Percentiles rank a stretch among this genome's conserved stretches.
Conservation (phyloP, 2,888 invertebrate species). For the Hemistola chrysoprasaria region DNA sequence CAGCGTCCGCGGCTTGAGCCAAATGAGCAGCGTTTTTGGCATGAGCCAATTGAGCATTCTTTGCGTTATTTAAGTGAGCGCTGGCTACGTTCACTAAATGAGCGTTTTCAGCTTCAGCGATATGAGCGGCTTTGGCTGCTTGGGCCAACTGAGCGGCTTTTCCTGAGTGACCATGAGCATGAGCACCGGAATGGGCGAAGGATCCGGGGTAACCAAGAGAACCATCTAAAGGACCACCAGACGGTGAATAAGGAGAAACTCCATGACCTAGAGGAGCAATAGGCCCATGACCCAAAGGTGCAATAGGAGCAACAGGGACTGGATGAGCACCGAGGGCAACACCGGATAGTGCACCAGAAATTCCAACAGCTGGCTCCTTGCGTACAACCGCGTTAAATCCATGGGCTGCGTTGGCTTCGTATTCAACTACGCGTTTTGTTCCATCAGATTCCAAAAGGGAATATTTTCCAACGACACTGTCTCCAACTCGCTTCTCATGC, state of each 20-base stretch:
- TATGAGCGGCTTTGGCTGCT: slow-evolving; percentile 22
- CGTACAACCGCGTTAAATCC: slow-evolving; percentile 62
- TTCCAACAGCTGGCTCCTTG: slow-evolving; percentile 47
- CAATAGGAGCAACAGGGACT: slow-evolving; percentile 19
- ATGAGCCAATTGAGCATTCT: slow-evolving; percentile 20
- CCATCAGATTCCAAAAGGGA: slow-evolving; percentile 81
- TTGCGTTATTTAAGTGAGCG: slow-evolving; percentile 14
- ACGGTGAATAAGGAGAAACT: too few relatives aligned
- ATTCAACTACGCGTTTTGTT: slow-evolving; percentile 81
- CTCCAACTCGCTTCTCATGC: slow-evolving; percentile 82
- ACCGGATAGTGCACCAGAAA: slow-evolving; percentile 13
- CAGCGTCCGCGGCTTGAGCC: slow-evolving; percentile 18
- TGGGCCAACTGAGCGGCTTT: slow-evolving; percentile 25
- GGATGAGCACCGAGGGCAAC: slow-evolving; percentile 28
- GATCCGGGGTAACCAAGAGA: slow-evolving; percentile 12
- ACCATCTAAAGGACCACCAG: slow-evolving; percentile 9
- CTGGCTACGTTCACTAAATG: slow-evolving; percentile 27
- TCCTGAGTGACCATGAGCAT: slow-evolving; percentile 18
- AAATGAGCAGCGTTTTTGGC: slow-evolving; percentile 19
- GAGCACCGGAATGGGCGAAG: slow-evolving; percentile 12
- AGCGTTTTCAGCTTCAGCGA: slow-evolving; percentile 27
- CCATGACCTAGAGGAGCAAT: neutral
- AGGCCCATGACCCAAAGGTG: slow-evolving; percentile 5
- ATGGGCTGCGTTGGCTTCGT: slow-evolving; percentile 58
- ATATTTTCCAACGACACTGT: slow-evolving; percentile 79